Conservation (phyloP, 2,797 vertebrate genomes). For the Falco cherrug region DNA sequence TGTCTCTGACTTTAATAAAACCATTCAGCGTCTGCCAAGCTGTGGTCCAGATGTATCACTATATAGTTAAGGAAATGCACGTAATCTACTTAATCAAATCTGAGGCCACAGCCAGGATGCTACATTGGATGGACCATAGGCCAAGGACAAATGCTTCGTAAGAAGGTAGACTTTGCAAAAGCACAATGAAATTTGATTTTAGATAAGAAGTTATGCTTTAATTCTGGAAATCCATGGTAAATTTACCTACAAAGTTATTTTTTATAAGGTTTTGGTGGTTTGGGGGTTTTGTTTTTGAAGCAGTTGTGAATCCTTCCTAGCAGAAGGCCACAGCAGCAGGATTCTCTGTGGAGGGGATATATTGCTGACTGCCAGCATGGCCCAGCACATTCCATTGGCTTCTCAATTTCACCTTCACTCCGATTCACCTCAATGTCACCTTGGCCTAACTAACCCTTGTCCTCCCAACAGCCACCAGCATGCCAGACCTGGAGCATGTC, state of each 20-base stretch:
- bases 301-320: neutral
- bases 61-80: neutral
- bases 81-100: conserved; percentile 1
- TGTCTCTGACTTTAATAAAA: neutral
- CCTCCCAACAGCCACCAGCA: neutral
- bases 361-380: neutral
- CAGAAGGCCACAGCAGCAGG: neutral
- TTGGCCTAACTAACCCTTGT: neutral
- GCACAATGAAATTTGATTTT: neutral
- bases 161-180: neutral
- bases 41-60: neutral
- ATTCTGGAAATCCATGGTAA: neutral
- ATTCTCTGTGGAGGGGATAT: neutral
- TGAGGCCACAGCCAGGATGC: neutral
- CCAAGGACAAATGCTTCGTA: neutral
- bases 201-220: neutral
- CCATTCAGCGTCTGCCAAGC: neutral
- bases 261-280: neutral
- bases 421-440: neutral
- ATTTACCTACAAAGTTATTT: neutral
- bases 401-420: neutral
- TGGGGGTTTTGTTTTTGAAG: neutral
- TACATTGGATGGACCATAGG: neutral
- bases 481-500: neutral
- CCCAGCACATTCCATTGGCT: neutral